Percentiles rank a stretch among this genome's conserved stretches.
phyloP scores from a whole-genome alignment of 2,113 vertebrate genomes.

The Chelonoidis abingdonii region DNA sequence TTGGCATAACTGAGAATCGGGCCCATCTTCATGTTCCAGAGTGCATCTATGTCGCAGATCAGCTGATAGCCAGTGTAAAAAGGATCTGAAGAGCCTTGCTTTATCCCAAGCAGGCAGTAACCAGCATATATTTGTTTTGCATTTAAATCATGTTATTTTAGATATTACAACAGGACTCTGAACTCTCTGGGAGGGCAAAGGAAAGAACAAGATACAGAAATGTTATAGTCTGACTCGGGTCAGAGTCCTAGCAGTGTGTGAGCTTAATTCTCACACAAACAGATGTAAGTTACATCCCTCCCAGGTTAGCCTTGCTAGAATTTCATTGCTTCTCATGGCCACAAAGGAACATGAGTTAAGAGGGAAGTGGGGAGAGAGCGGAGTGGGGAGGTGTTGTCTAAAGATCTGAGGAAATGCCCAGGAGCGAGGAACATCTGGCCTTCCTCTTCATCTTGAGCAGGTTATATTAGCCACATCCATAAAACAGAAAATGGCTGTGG shows the following conservation, averaged over 20 bases:
- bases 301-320: background rate
- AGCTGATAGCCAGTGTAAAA: background rate
- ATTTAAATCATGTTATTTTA: background rate
- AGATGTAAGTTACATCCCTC: background rate
- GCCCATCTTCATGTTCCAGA: background rate
- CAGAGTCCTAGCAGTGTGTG: background rate
- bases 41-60: background rate
- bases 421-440: background rate
- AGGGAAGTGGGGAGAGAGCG: background rate
- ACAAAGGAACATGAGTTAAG: background rate
- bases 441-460: background rate
- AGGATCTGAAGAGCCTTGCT: background rate
- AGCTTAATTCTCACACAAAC: background rate
- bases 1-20: background rate
- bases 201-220: background rate
- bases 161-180: background rate
- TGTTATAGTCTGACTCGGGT: background rate
- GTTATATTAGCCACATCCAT: background rate
- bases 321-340: background rate
- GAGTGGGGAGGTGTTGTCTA: background rate
- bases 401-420: background rate
- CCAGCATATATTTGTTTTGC: background rate
- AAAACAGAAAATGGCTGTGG: background rate
- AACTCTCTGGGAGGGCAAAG: background rate
- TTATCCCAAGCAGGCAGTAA: background rate